Conservation (phyloP, 2,888 invertebrate species). For the Eueremaeus valkanovi region DNA sequence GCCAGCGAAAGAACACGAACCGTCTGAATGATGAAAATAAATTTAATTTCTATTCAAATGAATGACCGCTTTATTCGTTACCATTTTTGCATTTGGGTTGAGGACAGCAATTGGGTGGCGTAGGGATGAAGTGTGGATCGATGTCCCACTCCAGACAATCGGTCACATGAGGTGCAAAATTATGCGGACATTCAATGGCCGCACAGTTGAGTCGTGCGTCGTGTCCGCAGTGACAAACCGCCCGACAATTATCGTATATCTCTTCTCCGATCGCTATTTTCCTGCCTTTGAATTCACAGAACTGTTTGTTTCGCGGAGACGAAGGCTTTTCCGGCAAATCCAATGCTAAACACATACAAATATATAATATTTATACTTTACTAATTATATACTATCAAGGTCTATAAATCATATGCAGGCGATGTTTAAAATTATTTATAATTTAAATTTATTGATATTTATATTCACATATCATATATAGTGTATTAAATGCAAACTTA, state of each 20-base stretch:
- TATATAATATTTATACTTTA: no score
- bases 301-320: background rate
- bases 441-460: no score
- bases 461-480: no score
- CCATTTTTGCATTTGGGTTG: constrained; percentile 47
- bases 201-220: constrained; percentile 63
- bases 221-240: constrained; percentile 67
- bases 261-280: constrained; percentile 64
- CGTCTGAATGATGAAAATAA: constrained; percentile 68
- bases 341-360: constrained; percentile 31
- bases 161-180: constrained; percentile 63
- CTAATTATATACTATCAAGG: no score
- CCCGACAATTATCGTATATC: constrained; percentile 73
- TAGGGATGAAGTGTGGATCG: constrained; percentile 57
- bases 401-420: no score
- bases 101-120: constrained; percentile 49
- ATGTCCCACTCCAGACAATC: constrained; percentile 82
- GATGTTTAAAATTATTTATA: no score
- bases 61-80: background rate
- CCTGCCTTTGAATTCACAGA: constrained; percentile 45
- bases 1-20: constrained; percentile 72
- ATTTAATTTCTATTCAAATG: background rate
- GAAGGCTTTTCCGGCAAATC: constrained; percentile 37
- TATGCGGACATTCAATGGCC: constrained; percentile 74
- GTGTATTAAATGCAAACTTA: no score